phyloP scores from a whole-genome alignment of 1,140 invertebrate genomes.

The Ostrea edulis region DNA sequence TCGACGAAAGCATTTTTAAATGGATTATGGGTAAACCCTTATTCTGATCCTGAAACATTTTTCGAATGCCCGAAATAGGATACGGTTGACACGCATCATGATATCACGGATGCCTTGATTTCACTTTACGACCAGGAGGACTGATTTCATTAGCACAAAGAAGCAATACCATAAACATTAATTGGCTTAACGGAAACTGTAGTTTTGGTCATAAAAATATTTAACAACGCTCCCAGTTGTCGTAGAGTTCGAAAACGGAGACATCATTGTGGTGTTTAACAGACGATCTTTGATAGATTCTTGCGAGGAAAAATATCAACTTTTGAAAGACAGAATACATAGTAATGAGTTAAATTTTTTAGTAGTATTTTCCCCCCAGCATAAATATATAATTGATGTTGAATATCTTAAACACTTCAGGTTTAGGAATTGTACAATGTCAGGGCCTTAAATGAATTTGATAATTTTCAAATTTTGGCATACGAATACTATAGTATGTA shows the following conservation, averaged over 20 bases:
- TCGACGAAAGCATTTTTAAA: slow-evolving; percentile 31
- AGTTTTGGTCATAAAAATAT: slow-evolving; percentile 10
- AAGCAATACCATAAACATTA: slow-evolving; percentile 30
- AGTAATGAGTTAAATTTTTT: background rate
- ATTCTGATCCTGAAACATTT: slow-evolving; percentile 2
- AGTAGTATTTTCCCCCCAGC: background rate
- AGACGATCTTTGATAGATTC: background rate
- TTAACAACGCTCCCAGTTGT: background rate
- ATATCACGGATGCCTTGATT: slow-evolving; percentile 18
- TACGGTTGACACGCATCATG: background rate
- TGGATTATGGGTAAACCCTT: slow-evolving; percentile 8
- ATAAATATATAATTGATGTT: no score
- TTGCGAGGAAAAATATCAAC: background rate
- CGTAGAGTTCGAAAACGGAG: background rate
- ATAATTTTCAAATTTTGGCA: no score
- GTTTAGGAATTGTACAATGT: no score
- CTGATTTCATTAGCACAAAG: slow-evolving; percentile 35
- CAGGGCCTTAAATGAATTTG: no score
- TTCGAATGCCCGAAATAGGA: background rate
- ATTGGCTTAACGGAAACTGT: slow-evolving; percentile 27
- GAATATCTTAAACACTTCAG: no score
- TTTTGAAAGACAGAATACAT: background rate
- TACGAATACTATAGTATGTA: no score
- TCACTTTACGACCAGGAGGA: slow-evolving; percentile 7
- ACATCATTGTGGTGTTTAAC: background rate